These are phyloP conservation scores for Mirounga angustirostris DNA, from an alignment of 2,113 vertebrate species.

Conservation along the genomic window DNA sequence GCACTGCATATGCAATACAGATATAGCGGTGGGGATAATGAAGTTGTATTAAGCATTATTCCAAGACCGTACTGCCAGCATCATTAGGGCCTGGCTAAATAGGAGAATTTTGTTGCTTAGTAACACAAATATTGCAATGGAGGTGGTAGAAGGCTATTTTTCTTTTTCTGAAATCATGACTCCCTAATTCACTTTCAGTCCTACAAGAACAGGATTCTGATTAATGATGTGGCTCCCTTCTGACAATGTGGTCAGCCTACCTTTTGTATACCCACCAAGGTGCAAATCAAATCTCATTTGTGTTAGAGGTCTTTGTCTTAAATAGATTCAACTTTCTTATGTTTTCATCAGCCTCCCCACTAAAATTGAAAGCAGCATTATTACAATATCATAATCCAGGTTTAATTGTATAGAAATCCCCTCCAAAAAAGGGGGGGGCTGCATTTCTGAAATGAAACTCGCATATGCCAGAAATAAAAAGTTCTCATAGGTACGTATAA, in stretches of 20 bases:
- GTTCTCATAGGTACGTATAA: neutral
- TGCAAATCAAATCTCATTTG: conserved; percentile 26
- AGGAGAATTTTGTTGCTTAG: conserved; percentile 86
- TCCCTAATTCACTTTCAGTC: conserved; percentile 53
- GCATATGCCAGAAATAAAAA: neutral
- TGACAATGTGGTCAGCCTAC: neutral
- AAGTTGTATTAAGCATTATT: conserved; percentile 84
- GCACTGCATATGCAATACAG: conserved; percentile 77
- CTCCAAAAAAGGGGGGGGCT: neutral
- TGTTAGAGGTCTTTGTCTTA: conserved; percentile 50
- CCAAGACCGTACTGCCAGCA: conserved; percentile 71
- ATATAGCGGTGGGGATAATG: conserved; percentile 84
- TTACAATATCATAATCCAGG: neutral
- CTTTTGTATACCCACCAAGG: conserved; percentile 61
- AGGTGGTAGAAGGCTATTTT: conserved; percentile 30
- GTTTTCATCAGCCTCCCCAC: conserved; percentile 12
- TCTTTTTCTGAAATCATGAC: conserved; percentile 65
- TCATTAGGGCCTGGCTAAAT: conserved; percentile 79
- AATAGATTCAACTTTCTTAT: neutral
- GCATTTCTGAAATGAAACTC: conserved; percentile 10
- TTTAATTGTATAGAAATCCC: neutral
- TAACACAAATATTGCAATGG: conserved; percentile 82
- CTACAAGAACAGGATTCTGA: conserved; percentile 58
- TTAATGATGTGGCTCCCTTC: conserved; percentile 65
- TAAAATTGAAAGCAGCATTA: neutral